Evolutionary conservation across 2,888 invertebrate species (phyloP).

Genomic region (Rugalucina vietnamica): DNA sequence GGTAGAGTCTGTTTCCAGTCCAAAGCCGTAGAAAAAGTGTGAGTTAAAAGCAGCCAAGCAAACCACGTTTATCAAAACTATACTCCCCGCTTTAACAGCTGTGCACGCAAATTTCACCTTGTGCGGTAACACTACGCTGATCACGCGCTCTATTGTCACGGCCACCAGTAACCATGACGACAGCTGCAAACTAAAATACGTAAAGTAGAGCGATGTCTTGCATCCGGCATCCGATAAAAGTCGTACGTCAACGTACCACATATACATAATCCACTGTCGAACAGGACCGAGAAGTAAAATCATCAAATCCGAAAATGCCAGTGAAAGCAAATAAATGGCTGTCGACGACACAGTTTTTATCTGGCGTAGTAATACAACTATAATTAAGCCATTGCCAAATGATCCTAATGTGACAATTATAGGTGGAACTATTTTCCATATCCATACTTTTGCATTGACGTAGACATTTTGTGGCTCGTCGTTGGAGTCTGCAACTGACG

Average conservation of each 20-base stretch:
- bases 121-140: slow-evolving; percentile 73
- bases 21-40: slow-evolving; percentile 57
- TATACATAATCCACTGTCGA: slow-evolving; percentile 58
- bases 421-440: slow-evolving; percentile 68
- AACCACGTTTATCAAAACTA: slow-evolving; percentile 42
- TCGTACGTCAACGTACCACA: slow-evolving; percentile 66
- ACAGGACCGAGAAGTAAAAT: slow-evolving; percentile 72
- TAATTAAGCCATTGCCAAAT: slow-evolving; percentile 70
- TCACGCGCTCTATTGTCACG: slow-evolving; percentile 73
- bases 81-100: slow-evolving; percentile 38
- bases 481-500: too few relatives aligned
- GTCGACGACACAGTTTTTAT: slow-evolving; percentile 65
- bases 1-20: background rate
- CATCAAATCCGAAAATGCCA: slow-evolving; percentile 67
- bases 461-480: too few relatives aligned
- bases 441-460: slow-evolving; percentile 20
- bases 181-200: slow-evolving; percentile 70
- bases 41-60: slow-evolving; percentile 55
- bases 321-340: slow-evolving; percentile 68
- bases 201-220: slow-evolving; percentile 66
- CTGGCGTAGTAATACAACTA: slow-evolving; percentile 64
- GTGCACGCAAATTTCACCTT: slow-evolving; percentile 69
- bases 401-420: slow-evolving; percentile 71
- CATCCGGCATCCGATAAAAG: slow-evolving; percentile 48
- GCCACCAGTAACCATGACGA: slow-evolving; percentile 77